These are phyloP conservation scores for Chloroceryle amazona DNA, from an alignment of 2,797 vertebrate genomes.

Conservation along the genomic window DNA sequence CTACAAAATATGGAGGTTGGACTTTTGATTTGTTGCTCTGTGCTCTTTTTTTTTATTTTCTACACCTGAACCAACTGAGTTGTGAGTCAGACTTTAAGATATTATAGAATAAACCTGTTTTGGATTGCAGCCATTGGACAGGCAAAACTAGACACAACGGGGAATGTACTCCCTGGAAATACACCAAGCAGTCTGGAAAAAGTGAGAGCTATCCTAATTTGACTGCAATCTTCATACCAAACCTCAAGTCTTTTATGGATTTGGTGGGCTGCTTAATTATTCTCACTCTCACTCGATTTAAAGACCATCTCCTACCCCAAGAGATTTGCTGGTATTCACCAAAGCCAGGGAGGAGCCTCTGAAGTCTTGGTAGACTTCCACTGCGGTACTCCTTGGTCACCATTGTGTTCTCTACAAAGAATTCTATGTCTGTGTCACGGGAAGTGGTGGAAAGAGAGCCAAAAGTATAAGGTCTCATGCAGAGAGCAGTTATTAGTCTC, in stretches of 20 bases:
- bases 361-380: background rate
- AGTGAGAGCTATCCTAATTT: slow-evolving; percentile 45
- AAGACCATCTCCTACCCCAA: background rate
- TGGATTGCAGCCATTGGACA: slow-evolving; percentile 62
- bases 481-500: slow-evolving; percentile 43
- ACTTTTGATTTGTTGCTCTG: slow-evolving; percentile 58
- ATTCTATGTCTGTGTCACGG: slow-evolving; percentile 26
- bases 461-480: slow-evolving; percentile 28
- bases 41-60: background rate
- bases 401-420: slow-evolving; percentile 12
- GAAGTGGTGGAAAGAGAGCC: background rate
- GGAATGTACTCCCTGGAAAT: slow-evolving; percentile 66
- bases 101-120: slow-evolving; percentile 69
- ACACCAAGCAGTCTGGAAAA: slow-evolving; percentile 74
- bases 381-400: background rate
- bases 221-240: slow-evolving; percentile 37
- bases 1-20: background rate
- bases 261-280: slow-evolving; percentile 32
- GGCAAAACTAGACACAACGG: slow-evolving; percentile 66
- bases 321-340: background rate
- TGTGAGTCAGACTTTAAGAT: slow-evolving; percentile 57
- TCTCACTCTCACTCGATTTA: background rate
- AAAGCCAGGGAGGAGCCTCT: background rate
- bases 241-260: background rate
- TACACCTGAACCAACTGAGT: slow-evolving; percentile 35